Base-by-base conservation (phyloP, 2,113 vertebrate species). In the Rhombomys opimus region DNA sequence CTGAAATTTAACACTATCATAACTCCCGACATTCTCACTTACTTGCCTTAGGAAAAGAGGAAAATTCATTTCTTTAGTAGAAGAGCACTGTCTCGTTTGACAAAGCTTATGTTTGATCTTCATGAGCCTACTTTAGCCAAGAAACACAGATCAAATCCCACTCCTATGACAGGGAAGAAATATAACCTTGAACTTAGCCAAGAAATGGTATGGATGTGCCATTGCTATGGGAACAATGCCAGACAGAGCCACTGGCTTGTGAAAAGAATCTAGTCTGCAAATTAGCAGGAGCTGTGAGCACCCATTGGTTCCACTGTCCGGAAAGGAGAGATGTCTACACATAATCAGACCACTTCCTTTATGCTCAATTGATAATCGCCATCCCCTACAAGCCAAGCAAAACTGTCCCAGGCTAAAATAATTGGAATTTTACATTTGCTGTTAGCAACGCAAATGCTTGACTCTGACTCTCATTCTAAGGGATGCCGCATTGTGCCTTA, bases 1-100 rank as follows among this genome's bases (percentile, higher is more conserved):
- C 6, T 2, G 97, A 98, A 98, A 98, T 4, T 8, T 96, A 98
- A 98, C 97, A 97, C 97, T 97, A 91, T 95, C 38, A 0, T 97
- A 98, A 98, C 96, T 95, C 93, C 95, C 97, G 94, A 94, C 92
- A 67, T 93, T 97, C 93, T 96, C 2, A 2, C 67, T 96, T 93
- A 57, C 59, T 95, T 96, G 96, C 93, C 90, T 96, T 96, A 96
- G 82, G 91, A 96, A 97, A 95, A 88, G 59, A 85, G 46, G n/a
- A 72, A 77, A 88, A 95, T 63, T 89, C 32, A 50, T 95, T 97
- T 97, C 76, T 96, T 82, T 88, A 95, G 89, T n/a, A 96, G 97
- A 96, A 61, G 90, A 96, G 95, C 54, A 92, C 38, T 52, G 20
- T 97, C 98, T 97, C 38, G 10, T 63, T 86, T 95, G 97, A 95